Conservation (phyloP, 2,888 invertebrate species). For the Latheticus oryzae region DNA sequence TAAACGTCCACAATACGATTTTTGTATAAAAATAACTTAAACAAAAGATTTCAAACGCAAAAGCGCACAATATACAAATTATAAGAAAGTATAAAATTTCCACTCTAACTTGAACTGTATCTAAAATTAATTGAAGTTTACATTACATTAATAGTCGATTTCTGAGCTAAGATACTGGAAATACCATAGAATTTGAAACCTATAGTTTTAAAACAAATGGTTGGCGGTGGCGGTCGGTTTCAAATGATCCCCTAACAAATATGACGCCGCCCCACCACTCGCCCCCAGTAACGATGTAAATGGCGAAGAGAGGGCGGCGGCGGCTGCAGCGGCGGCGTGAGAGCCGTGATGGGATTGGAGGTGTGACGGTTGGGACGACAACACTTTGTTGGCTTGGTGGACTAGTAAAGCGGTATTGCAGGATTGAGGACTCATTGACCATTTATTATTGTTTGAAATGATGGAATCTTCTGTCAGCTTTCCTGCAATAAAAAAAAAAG, state of each 20-base stretch:
- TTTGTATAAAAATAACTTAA: background rate
- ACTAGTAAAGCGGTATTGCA: conserved; percentile 66
- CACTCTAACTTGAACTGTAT: conserved; percentile 11
- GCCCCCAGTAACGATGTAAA: conserved; percentile 71
- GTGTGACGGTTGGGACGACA: conserved; percentile 64
- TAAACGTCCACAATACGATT: no score
- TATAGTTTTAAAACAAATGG: conserved; percentile 74
- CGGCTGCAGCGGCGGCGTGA: conserved; percentile 74
- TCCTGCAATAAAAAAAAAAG: conserved; percentile 58
- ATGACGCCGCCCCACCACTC: conserved; percentile 70
- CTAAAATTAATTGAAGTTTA: conserved; percentile 22
- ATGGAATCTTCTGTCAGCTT: conserved; percentile 64
- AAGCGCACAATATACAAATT: conserved; percentile 6
- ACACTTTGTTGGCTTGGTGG: conserved; percentile 66
- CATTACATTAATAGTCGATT: no score
- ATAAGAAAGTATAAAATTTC: conserved; percentile 25
- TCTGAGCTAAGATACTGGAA: no score
- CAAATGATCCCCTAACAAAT: conserved; percentile 73
- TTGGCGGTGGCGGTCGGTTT: conserved; percentile 72
- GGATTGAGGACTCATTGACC: conserved; percentile 65
- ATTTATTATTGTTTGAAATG: conserved; percentile 66
- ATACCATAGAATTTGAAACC: no score
- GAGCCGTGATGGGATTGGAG: conserved; percentile 62
- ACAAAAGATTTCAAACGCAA: background rate
- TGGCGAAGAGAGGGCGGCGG: conserved; percentile 72